Conservation (phyloP, 2,113 vertebrate genomes). For the Phodopus roborovskii region DNA sequence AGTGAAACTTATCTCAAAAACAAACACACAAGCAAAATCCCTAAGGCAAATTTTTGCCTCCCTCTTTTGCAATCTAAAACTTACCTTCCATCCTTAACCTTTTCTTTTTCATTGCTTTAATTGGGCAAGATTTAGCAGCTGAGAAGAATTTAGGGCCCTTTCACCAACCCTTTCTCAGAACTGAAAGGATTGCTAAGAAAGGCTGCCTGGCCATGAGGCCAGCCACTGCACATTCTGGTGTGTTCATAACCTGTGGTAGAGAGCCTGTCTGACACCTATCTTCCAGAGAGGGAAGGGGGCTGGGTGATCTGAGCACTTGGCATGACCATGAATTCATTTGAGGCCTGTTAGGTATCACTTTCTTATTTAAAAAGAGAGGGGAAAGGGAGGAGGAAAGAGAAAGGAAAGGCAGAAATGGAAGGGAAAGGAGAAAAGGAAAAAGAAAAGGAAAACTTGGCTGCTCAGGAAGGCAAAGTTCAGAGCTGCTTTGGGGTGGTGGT, state of each 20-base stretch:
- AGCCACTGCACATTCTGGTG: neutral
- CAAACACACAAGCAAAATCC: neutral
- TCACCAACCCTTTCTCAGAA: neutral
- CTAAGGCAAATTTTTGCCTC: neutral
- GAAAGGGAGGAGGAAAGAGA: neutral
- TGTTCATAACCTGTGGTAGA: neutral
- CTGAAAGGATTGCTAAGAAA: neutral
- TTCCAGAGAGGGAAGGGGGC: neutral
- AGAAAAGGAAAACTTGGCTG: neutral
- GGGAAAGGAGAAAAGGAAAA: neutral
- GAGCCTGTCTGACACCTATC: neutral
- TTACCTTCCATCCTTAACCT: neutral
- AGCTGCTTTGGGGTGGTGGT: neutral
- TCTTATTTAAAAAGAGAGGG: neutral
- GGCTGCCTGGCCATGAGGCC: neutral
- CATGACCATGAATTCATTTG: neutral
- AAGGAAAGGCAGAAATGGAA: neutral
- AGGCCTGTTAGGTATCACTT: neutral
- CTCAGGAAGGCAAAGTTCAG: neutral
- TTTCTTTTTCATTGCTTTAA: neutral
- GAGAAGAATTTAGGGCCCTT: neutral
- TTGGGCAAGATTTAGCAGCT: neutral
- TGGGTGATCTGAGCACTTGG: too few species aligned
- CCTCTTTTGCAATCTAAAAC: conserved; percentile 1
- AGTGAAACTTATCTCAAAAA: neutral